Evolutionary conservation across 2,797 vertebrate genomes (phyloP).

Genomic region (Ibycter americanus): DNA sequence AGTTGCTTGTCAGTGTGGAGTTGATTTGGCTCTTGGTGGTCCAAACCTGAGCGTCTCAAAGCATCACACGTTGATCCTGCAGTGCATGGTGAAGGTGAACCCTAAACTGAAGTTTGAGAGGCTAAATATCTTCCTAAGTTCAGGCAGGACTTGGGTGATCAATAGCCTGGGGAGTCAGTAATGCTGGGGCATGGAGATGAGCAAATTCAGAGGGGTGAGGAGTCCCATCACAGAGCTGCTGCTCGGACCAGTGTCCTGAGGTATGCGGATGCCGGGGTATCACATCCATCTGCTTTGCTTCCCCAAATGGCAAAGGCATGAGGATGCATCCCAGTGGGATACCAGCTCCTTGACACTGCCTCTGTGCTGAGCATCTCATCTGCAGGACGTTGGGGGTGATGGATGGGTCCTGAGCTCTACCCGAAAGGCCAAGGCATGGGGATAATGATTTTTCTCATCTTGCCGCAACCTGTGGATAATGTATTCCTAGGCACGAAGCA

Average conservation of each 20-base stretch:
- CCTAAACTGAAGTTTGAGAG: not conserved
- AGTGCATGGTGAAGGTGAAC: not conserved
- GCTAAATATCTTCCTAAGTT: not conserved
- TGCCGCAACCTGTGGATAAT: not conserved
- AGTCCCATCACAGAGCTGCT: not conserved
- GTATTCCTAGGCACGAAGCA: constrained; percentile 17
- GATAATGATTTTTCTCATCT: not conserved
- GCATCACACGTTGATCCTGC: not conserved
- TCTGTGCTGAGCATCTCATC: not conserved
- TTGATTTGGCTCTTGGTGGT: not conserved
- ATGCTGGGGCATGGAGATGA: not conserved
- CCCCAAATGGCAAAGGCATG: not conserved
- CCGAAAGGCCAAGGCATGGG: fast-evolving
- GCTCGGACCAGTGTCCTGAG: not conserved
- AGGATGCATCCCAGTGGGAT: fast-evolving
- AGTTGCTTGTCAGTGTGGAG: not conserved
- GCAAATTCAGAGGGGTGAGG: not conserved
- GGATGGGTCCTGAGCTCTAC: not conserved
- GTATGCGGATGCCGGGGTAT: not conserved
- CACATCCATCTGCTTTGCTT: not conserved
- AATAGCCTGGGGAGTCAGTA: not conserved
- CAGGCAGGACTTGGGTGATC: not conserved
- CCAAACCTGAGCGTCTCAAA: not conserved
- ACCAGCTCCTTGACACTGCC: not conserved
- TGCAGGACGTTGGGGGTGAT: not conserved